These are phyloP conservation scores for Orycteropus afer DNA, from an alignment of 2,113 vertebrate species.

Conservation along the genomic window DNA sequence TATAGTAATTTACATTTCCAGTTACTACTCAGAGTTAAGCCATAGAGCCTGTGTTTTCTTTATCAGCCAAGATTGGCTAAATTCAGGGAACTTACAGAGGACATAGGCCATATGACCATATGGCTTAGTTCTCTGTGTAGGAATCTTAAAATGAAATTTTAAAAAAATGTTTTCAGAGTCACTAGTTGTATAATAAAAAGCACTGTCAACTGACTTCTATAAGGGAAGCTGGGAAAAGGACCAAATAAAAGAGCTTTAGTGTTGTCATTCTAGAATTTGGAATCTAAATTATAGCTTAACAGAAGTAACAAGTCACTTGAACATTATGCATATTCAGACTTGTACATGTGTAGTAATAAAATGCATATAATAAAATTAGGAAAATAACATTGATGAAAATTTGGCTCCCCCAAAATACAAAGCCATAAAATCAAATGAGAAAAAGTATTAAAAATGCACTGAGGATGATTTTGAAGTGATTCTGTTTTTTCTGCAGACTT, in stretches of 20 bases:
- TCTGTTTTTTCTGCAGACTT: conserved; percentile 10
- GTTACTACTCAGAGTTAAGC: not conserved
- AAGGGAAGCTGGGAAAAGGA: not conserved
- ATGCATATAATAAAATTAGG: not conserved
- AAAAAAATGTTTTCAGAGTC: not conserved
- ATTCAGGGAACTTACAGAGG: not conserved
- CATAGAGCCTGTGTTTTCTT: not conserved
- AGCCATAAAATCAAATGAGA: not conserved
- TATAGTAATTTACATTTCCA: conserved; percentile 12
- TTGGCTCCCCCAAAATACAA: not conserved
- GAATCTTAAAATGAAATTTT: conserved; percentile 36
- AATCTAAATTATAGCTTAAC: not conserved
- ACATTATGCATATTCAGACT: not conserved
- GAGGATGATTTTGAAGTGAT: not conserved
- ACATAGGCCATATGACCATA: not conserved
- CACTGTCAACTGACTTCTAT: not conserved
- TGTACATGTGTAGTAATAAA: not conserved
- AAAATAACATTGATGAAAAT: not conserved
- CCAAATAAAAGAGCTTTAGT: not conserved
- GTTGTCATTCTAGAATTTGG: not conserved
- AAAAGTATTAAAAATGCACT: not conserved
- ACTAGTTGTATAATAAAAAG: not conserved
- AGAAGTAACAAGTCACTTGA: not conserved
- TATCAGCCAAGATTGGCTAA: not conserved
- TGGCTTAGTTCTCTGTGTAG: not conserved